A percentile compares a stretch with the other conserved stretches of the same genome.
phyloP scores from a whole-genome alignment of 2,888 invertebrate species.

The Meliscaeva auricollis region DNA sequence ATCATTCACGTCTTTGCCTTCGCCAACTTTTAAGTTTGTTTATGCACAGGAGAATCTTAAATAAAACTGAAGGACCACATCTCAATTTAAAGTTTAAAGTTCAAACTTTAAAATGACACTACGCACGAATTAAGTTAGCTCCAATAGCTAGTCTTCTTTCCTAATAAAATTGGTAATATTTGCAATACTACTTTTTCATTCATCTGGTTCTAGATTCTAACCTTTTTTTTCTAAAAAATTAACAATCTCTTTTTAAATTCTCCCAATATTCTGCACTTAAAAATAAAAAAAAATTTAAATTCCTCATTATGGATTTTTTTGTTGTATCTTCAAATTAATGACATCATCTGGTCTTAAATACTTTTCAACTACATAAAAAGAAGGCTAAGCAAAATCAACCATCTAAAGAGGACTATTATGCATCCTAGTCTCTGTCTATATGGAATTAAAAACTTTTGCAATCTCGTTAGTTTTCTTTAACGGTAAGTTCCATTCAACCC shows the following conservation, averaged over 20 bases:
- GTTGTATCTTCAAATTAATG: not conserved
- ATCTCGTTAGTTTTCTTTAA: conserved; percentile 58
- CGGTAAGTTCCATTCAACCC: not conserved
- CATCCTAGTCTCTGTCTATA: conserved; percentile 28
- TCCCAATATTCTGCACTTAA: not conserved
- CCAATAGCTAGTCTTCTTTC: no score
- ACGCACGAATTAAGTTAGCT: no score
- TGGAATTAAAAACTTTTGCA: conserved; percentile 66
- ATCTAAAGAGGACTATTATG: conserved; percentile 29
- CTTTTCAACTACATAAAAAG: conserved; percentile 17
- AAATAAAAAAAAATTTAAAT: not conserved
- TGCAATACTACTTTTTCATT: no score
- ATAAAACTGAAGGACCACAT: no score
- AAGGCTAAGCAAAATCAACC: conserved; percentile 42
- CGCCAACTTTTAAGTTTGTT: no score
- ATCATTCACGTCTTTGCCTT: no score
- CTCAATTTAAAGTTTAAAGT: no score
- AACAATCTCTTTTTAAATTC: not conserved
- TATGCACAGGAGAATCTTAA: no score
- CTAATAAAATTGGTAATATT: no score
- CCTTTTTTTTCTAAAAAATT: no score
- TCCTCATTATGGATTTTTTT: not conserved
- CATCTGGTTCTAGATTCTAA: no score
- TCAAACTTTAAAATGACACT: no score
- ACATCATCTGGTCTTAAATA: conserved; percentile 6